Conservation (phyloP, 2,113 vertebrate species). For the Narcine bancroftii region DNA sequence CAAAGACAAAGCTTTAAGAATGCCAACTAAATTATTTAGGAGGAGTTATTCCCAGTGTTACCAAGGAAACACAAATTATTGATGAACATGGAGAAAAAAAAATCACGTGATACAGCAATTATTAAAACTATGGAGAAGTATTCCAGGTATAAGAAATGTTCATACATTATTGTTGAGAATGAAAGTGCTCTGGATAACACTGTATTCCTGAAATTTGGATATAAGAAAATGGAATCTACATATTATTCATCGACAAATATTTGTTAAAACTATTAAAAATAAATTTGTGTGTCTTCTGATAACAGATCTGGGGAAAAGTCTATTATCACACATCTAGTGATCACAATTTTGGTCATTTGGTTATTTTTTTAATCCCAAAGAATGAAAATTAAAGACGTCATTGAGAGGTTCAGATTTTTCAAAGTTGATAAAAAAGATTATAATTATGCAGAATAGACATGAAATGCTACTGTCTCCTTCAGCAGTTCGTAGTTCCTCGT, state of each 20-base stretch:
- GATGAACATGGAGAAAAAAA: constrained; percentile 46
- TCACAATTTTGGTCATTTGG: too few species aligned
- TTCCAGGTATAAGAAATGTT: neutral
- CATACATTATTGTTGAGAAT: neutral
- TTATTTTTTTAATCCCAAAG: too few species aligned
- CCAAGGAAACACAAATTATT: constrained; percentile 63
- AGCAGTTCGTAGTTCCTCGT: neutral
- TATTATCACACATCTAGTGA: neutral
- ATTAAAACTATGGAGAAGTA: constrained; percentile 11
- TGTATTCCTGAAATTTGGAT: neutral
- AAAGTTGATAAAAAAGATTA: neutral
- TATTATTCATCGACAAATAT: neutral
- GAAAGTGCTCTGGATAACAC: neutral
- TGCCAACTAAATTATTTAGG: constrained; percentile 77
- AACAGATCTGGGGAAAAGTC: neutral
- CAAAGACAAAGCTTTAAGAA: constrained; percentile 55
- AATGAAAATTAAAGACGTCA: too few species aligned
- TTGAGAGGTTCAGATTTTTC: too few species aligned
- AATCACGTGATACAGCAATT: neutral
- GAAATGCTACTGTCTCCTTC: neutral
- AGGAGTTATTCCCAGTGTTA: constrained; percentile 55
- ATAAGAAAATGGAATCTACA: neutral
- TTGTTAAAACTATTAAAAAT: neutral
- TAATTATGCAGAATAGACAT: neutral
- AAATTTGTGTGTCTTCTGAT: too few species aligned